Conservation (phyloP, 2,113 vertebrate genomes). For the Lagopus muta region DNA sequence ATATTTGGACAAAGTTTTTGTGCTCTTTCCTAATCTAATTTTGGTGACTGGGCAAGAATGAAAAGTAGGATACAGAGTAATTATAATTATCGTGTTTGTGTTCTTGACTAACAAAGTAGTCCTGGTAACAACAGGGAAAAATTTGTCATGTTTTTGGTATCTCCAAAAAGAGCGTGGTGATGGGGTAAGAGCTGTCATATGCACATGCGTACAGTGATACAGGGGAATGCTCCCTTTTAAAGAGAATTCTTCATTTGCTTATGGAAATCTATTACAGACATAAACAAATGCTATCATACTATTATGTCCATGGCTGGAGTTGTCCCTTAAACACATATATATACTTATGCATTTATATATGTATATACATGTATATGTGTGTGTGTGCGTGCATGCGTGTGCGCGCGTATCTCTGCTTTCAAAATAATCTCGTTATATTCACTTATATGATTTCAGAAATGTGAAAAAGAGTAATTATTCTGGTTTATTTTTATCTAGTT, state of each 20-base stretch:
- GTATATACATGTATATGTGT: too few relatives aligned
- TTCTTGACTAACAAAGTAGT: neutral
- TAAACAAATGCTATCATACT: neutral
- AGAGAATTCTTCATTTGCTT: neutral
- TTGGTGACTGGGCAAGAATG: neutral
- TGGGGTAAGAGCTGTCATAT: neutral
- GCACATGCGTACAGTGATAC: neutral
- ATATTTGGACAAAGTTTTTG: neutral
- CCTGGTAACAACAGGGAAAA: neutral
- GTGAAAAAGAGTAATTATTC: neutral
- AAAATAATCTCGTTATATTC: neutral
- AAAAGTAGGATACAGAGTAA: neutral
- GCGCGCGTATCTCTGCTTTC: neutral
- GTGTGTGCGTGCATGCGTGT: neutral
- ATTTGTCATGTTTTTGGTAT: fast-evolving
- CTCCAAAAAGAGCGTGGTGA: neutral
- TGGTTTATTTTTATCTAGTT: neutral
- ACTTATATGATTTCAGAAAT: neutral
- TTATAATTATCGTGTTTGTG: neutral
- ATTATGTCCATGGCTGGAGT: neutral
- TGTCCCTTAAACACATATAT: neutral
- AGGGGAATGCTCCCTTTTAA: neutral
- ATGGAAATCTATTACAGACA: neutral
- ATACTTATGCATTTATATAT: neutral
- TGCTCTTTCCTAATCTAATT: neutral